A percentile compares a stretch with the other conserved stretches of the same genome.
phyloP scores from a whole-genome alignment of 2,113 vertebrate genomes.

The Bos taurus region ARS-UCD2.0 NC_037354.1:43638001-43638500 shows the following conservation, averaged over 20 bases:
- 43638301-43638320: neutral
- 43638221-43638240: neutral
- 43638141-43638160: neutral
- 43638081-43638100: neutral
- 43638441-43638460: neutral
- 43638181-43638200: neutral
- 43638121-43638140: neutral
- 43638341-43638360: neutral
- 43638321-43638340: neutral
- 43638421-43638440: neutral
- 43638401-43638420: neutral
- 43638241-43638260: neutral
- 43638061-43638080: neutral
- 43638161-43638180: neutral
- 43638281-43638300: neutral
- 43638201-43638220: neutral
- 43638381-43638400: neutral
- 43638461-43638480: neutral
- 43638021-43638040: neutral
- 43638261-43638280: neutral
- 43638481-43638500: neutral
- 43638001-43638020: fast-evolving
- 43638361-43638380: neutral
- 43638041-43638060: neutral
- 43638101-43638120: neutral